Base-by-base conservation (phyloP, 2,113 vertebrate genomes). In the Indri indri region DNA sequence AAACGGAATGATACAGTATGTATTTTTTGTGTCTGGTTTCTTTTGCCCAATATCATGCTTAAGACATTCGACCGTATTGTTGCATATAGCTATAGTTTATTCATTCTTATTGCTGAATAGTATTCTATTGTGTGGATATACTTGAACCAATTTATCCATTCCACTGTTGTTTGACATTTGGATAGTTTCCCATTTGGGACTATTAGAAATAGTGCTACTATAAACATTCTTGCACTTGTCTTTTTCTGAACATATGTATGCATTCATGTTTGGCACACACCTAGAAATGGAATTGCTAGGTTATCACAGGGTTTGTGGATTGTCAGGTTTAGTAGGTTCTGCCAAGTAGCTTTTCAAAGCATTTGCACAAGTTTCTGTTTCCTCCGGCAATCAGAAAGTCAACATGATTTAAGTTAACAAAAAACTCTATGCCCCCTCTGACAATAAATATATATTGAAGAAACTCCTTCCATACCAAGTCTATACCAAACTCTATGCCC, bases 81-180 rank as follows among this genome's bases (percentile, higher is more conserved):
- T 50, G 6, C 6, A 20, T 0, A 0, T 2, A 16, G 16, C 1
- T 8, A 40, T 5, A 3, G 30, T 45, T 87, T 5, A 13, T 5
- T 18, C 47, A 0, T 70, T 54, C 52, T 77, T 10, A 1, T 1
- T 34, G 34, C 80, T 77, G 34, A 10, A 32, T 13, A 34, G 9
- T 32, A 27, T 6, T 65, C 22, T 17, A 8, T 10, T 18, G 17
- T 32, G 12, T 42, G 47, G 20, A 3, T 32, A 17, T 3, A 52
- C 77, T 83, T 17, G 30, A 32, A 25, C 7, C 9, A 12, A 1
- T 5, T 5, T n/a, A 4, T 2, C 74, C 70, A 7, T 12, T 11
- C 71, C 8, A 8, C 34, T 13, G 0, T 12, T 14, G 47, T 50
- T 45, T 47, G 14, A 37, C 30, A n/a, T 8, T n/a, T 40, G 47